These are phyloP conservation scores for Dreissena polymorpha DNA, from an alignment of 1,140 invertebrate species.

Conservation along the genomic window DNA sequence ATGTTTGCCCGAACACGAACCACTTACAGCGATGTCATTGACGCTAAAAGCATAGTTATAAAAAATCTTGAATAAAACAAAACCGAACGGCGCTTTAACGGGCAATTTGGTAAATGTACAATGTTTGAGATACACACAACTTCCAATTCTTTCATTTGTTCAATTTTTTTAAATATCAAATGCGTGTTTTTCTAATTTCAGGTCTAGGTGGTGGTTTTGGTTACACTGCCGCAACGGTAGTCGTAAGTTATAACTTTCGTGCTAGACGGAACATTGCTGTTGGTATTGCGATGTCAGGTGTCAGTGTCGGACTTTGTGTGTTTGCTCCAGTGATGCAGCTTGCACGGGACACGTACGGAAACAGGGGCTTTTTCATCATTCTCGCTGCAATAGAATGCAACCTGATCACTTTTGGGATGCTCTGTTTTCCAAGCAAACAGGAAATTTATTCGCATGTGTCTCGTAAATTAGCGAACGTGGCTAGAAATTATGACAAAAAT, in stretches of 20 bases:
- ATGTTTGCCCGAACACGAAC: no score
- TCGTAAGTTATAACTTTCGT: constrained; percentile 43
- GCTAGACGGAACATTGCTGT: constrained; percentile 23
- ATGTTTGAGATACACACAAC: no score
- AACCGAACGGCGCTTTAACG: no score
- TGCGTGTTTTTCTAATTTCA: constrained; percentile 22
- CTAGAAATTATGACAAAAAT: not conserved
- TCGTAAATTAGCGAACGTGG: not conserved
- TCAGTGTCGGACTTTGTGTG: constrained; percentile 38
- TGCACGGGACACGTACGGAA: constrained; percentile 35
- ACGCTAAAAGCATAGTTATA: no score
- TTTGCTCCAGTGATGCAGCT: constrained; percentile 40
- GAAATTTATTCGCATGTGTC: constrained; percentile 20
- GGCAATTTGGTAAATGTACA: no score
- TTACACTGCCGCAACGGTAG: constrained; percentile 44
- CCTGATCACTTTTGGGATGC: constrained; percentile 30
- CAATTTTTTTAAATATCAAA: constrained; percentile 13
- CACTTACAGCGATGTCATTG: no score
- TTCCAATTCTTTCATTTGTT: no score
- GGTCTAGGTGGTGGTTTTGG: constrained; percentile 40
- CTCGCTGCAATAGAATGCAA: constrained; percentile 33
- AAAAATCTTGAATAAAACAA: no score
- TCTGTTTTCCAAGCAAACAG: constrained; percentile 38
- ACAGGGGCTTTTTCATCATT: constrained; percentile 42
- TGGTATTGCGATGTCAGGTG: constrained; percentile 42